Evolutionary conservation across 2,888 invertebrate genomes (phyloP).

Genomic region (Iselma pallidipennis): DNA sequence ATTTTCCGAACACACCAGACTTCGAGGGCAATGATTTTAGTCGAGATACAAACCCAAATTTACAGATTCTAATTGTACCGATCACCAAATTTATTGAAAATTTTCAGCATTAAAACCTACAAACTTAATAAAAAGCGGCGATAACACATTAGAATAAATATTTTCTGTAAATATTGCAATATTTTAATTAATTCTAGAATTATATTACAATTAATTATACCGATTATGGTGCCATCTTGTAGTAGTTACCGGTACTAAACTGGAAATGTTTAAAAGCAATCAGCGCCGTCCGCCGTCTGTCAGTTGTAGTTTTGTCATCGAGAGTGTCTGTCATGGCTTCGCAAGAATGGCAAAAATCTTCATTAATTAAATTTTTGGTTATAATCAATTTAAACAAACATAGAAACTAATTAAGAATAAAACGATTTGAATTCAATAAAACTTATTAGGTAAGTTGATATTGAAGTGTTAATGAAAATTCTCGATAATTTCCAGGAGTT

Average conservation of each 20-base stretch:
- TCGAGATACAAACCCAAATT: not conserved
- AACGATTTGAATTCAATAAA: not conserved
- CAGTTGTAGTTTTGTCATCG: not conserved
- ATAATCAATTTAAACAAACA: conserved; percentile 10
- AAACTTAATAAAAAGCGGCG: not conserved
- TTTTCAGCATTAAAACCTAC: too few relatives aligned
- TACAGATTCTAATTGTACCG: not conserved
- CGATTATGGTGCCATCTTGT: conserved; percentile 8
- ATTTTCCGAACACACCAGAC: too few relatives aligned
- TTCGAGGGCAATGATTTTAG: not conserved
- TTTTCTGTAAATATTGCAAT: not conserved
- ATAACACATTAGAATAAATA: not conserved
- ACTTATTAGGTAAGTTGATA: not conserved
- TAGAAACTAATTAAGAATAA: not conserved
- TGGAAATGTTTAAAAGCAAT: conserved; percentile 13
- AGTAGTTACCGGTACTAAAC: not conserved
- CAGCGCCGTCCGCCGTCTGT: conserved; percentile 14
- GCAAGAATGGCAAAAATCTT: conserved; percentile 45
- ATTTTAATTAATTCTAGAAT: too few relatives aligned
- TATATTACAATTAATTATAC: too few relatives aligned
- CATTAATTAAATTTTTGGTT: conserved; percentile 30
- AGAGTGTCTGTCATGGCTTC: conserved; percentile 51
- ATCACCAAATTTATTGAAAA: not conserved
- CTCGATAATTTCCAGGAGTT: not conserved
- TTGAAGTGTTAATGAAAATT: not conserved